These are phyloP conservation scores for Thecocarcelia acutangulata DNA, from an alignment of 2,888 invertebrate genomes.

Conservation along the genomic window DNA sequence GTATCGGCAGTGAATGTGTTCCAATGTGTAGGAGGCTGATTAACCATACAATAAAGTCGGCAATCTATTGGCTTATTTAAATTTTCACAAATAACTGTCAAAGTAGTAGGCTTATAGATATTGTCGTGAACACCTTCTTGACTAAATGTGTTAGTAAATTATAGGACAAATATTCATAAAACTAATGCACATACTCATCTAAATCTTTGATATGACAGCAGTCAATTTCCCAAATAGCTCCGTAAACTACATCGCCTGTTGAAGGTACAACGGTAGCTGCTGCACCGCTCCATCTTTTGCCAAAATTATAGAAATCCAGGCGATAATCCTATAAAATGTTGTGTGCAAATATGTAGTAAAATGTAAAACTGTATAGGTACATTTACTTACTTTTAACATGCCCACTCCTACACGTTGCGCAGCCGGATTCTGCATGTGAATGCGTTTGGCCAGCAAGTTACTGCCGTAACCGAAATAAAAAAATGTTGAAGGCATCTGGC, in stretches of 20 bases:
- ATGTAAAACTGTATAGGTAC: too few species aligned
- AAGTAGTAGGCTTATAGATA: constrained; percentile 62
- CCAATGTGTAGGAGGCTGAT: constrained; percentile 82
- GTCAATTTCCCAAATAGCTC: constrained; percentile 90
- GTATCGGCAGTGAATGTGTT: constrained; percentile 74
- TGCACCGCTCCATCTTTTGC: constrained; percentile 89
- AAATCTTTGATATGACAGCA: constrained; percentile 84
- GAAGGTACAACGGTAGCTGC: constrained; percentile 89
- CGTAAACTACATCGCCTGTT: constrained; percentile 83
- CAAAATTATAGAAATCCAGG: constrained; percentile 85
- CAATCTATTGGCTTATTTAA: constrained; percentile 79
- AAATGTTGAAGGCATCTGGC: constrained; percentile 81
- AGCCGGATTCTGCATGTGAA: constrained; percentile 90
- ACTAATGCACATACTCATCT: constrained; percentile 83
- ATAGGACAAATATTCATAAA: neutral
- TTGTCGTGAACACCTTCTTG: constrained; percentile 70
- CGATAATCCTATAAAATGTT: constrained; percentile 83
- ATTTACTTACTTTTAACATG: constrained; percentile 59
- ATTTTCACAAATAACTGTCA: constrained; percentile 54
- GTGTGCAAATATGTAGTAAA: too few species aligned
- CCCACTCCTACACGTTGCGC: constrained; percentile 88
- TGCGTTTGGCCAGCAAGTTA: constrained; percentile 90
- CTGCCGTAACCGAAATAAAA: constrained; percentile 95
- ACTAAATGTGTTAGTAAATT: constrained; percentile 42
- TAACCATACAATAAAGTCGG: constrained; percentile 88